A percentile compares a stretch with the other conserved stretches of the same genome.
Conservation (phyloP, 2,888 invertebrate species). For the Cataglyphis altisquamis region DNA sequence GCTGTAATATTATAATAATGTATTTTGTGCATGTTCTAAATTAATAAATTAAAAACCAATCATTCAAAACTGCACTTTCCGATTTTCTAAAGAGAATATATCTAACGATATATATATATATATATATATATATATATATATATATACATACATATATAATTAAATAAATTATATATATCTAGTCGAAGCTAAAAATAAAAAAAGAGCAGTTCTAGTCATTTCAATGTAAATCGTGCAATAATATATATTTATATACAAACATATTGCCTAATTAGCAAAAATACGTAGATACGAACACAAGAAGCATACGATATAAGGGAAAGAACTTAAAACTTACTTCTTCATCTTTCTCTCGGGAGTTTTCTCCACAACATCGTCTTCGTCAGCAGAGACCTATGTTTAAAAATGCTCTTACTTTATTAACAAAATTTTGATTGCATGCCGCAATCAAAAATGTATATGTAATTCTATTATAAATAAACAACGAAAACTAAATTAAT, state of each 20-base stretch:
- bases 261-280: neutral
- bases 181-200: neutral
- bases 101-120: too few relatives aligned
- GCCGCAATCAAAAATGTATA: neutral
- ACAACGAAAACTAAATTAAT: neutral
- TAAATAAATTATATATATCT: too few relatives aligned
- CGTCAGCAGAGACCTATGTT: constrained; percentile 62
- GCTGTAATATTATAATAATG: constrained; percentile 15
- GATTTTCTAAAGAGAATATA: neutral
- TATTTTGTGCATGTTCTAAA: neutral
- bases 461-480: constrained; percentile 3
- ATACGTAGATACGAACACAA: neutral
- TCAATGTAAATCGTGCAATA: neutral
- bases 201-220: neutral
- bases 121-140: too few relatives aligned
- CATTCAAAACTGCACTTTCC: neutral
- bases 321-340: constrained; percentile 61
- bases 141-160: too few relatives aligned
- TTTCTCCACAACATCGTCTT: constrained; percentile 72
- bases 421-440: neutral
- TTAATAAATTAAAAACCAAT: neutral
- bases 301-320: neutral
- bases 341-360: constrained; percentile 68
- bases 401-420: constrained; percentile 45
- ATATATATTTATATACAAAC: neutral